Conservation (phyloP, 2,888 invertebrate species). For the Folsomia manolachei region DNA sequence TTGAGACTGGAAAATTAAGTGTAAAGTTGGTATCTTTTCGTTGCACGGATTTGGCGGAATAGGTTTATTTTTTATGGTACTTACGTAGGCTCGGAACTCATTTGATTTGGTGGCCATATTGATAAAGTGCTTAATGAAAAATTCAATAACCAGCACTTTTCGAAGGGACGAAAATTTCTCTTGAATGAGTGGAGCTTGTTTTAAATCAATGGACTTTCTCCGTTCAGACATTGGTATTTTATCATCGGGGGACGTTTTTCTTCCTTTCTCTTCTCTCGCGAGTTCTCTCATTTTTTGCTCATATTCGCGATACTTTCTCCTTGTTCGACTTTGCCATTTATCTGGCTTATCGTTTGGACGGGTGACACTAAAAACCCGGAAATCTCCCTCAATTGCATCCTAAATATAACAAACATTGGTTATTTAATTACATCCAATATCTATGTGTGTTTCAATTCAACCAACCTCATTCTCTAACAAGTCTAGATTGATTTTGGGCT, state of each 20-base stretch:
- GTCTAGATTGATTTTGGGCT: constrained; percentile 3
- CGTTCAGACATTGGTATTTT: constrained; percentile 34
- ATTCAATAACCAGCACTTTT: constrained; percentile 56
- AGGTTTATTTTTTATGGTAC: no score
- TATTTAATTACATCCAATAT: not conserved
- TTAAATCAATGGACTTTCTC: constrained; percentile 42
- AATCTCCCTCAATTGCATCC: constrained; percentile 28
- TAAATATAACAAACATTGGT: not conserved
- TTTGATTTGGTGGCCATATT: constrained; percentile 67
- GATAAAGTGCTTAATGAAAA: constrained; percentile 70
- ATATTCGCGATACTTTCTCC: constrained; percentile 56
- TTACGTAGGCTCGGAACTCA: constrained; percentile 62
- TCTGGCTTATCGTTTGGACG: constrained; percentile 23
- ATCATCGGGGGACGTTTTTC: constrained; percentile 33
- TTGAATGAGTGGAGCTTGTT: constrained; percentile 28
- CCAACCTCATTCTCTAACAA: constrained; percentile 18
- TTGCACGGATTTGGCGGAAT: no score
- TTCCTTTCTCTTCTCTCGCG: constrained; percentile 36
- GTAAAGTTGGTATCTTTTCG: no score
- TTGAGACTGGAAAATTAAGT: no score
- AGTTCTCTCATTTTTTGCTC: constrained; percentile 57
- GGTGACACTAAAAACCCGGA: constrained; percentile 22
- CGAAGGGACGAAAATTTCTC: constrained; percentile 28
- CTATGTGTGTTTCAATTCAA: not conserved
- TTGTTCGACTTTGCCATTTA: constrained; percentile 52